Percentiles rank a stretch among this genome's conserved stretches.
Evolutionary conservation across 2,888 invertebrate species (phyloP).

Genomic region (Phlogophora meticulosa): DNA sequence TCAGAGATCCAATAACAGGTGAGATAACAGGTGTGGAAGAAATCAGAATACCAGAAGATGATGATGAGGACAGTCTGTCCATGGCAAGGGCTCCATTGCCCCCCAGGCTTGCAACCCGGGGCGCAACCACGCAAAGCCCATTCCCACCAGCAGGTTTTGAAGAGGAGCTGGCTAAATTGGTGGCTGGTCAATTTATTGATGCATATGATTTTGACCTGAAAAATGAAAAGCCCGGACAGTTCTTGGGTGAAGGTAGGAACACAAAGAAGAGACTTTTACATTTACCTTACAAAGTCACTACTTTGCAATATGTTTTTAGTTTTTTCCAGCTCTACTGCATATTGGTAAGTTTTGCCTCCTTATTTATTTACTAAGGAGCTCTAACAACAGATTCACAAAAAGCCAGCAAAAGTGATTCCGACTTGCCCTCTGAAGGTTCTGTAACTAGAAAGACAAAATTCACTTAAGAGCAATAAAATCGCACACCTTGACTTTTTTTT

Average conservation of each 20-base stretch:
- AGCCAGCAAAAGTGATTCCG: background rate
- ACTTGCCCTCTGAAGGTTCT: too few species aligned
- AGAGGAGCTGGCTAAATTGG: slow-evolving; percentile 87
- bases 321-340: slow-evolving; percentile 4
- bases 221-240: slow-evolving; percentile 84
- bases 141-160: slow-evolving; percentile 97
- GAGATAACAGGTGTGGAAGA: slow-evolving; percentile 92
- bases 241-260: slow-evolving; percentile 87
- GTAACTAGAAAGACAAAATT: too few species aligned
- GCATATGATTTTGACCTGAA: slow-evolving; percentile 84
- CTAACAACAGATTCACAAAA: background rate
- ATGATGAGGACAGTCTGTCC: slow-evolving; percentile 91
- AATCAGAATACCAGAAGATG: slow-evolving; percentile 89
- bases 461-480: too few species aligned
- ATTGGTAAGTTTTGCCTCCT: background rate
- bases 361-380: background rate
- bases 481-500: too few species aligned
- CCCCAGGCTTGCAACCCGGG: slow-evolving; percentile 93
- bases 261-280: background rate
- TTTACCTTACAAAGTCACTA: background rate
- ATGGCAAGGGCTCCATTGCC: slow-evolving; percentile 95
- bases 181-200: slow-evolving; percentile 78
- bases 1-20: slow-evolving; percentile 94
- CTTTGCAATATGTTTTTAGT: background rate
- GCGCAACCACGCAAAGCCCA: slow-evolving; percentile 95